phyloP scores from a whole-genome alignment of 2,113 vertebrate genomes.

The Ophthalmolycus amberensis region DNA sequence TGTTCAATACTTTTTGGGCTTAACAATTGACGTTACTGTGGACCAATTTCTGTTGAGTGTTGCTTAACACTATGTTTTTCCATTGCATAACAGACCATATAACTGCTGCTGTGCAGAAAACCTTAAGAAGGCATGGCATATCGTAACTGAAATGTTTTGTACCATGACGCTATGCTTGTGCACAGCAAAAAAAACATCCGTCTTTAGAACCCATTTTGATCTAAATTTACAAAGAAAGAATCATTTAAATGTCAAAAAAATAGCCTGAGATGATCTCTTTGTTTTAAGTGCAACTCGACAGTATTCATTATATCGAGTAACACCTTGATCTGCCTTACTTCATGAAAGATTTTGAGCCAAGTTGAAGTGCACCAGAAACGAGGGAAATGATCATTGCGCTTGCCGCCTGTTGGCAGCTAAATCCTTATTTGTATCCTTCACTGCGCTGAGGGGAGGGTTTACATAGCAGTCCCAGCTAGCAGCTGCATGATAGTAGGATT shows the following conservation, averaged over 20 bases:
- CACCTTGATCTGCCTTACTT: conserved; percentile 55
- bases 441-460: neutral
- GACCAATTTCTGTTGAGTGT: neutral
- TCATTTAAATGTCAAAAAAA: neutral
- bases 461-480: neutral
- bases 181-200: neutral
- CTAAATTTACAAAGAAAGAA: neutral
- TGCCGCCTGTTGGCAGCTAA: neutral
- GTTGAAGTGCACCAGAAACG: conserved; percentile 20
- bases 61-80: neutral
- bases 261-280: neutral
- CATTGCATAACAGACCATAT: neutral
- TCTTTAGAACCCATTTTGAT: neutral
- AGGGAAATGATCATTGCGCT: neutral
- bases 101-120: neutral
- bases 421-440: conserved; percentile 7
- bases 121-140: neutral
- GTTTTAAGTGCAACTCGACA: conserved; percentile 16
- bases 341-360: conserved; percentile 16
- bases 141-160: neutral
- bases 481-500: conserved; percentile 6
- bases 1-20: neutral
- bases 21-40: conserved; percentile 7
- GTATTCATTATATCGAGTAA: conserved; percentile 16
- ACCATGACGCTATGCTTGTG: neutral